Evolutionary conservation across 2,797 vertebrate species (phyloP), one percentile per base, ranked within the genome.

Genomic region (Synanceia verrucosa): DNA sequence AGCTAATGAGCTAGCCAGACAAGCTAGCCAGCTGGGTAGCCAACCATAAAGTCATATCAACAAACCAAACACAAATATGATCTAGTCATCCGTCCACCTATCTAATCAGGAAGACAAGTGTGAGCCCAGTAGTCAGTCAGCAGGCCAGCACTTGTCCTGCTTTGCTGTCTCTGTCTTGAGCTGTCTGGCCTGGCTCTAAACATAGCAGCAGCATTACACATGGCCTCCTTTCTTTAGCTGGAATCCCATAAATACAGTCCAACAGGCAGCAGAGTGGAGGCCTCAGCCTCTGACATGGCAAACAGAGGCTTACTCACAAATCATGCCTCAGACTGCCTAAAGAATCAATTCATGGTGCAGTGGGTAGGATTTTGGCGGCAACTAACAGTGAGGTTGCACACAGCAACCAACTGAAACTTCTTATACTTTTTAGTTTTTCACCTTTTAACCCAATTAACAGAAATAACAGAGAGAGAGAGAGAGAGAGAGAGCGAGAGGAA

Each of bases 121-220:
- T 34, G 33, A 69, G 53, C 31, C 1, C 33, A 65, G 56, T 53
- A 47, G 60, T 43, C 43, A 19, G 55, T 36, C 55, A 65, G 47
- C 34, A 33, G 52, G 58, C 63, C 34, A 43, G 36, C 19, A 47
- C 9, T 43, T 48, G 76, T 65, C 67, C 65, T 53, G 33, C 59
- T 73, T 55, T 67, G 48, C 58, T 16, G 6, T 70, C 28, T 48
- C 47, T 4, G 65, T 76, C 53, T 43, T 24, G 14, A 44, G 52
- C 53, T 7, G 37, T 41, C 37, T 41, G 37, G 37, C 37, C 37
- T 18, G 37, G 37, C 37, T 41, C 37, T 83, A 81, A 80, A 72
- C 73, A 81, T 75, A 85, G 79, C 62, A 37, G 19, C 76, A 53
- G 46, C 24, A 51, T 59, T 73, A 70, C 69, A 64, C 55, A 31